Evolutionary conservation across 2,888 invertebrate species (phyloP), one percentile per base, ranked within the genome.

Genomic region (Cremastinae sp.): DNA sequence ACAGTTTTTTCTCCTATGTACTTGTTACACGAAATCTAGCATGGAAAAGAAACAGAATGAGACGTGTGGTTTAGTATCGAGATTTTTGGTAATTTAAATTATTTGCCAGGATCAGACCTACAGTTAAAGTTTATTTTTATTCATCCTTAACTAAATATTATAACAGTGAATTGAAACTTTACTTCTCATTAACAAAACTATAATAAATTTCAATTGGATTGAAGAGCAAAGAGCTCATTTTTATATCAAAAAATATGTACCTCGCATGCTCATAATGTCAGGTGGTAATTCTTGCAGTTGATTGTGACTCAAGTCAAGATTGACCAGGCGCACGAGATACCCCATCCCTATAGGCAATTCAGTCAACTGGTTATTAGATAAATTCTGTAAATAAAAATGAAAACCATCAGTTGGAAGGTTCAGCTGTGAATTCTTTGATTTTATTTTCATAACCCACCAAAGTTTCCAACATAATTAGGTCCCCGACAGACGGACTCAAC

Each of bases 251-350:
- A 10, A 47, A 78, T 53, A 79, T 79, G 66, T 92, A 96, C 96
- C 95, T 92, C 95, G 92, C 90, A 96, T 92, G 89, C 94, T 95
- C 80, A 94, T 95, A 87, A 96, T 93, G 90, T 96, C 96, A 74
- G 94, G 93, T 43, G 96, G 96, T 83, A 97, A 89, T 87, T 94
- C 93, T 85, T 90, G 91, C 80, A 96, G 91, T 88, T 93, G 92
- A 90, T 96, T 96, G 90, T 95, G 91, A 80, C 95, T 94, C 75
- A 96, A 88, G 88, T 95, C 93, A 80, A 96, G 90, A 85, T 94
- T 93, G 70, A 93, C 93, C 87, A 96, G 91, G 82, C 96, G 93
- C 77, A 96, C 95, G 88, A 96, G 90, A 90, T 95, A 96, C 79
- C 96, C 96, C 91, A 97, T 93, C 84, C 96, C 96, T 78, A 93